phyloP scores from a whole-genome alignment of 2,888 invertebrate genomes.

The Patella pellucida region DNA sequence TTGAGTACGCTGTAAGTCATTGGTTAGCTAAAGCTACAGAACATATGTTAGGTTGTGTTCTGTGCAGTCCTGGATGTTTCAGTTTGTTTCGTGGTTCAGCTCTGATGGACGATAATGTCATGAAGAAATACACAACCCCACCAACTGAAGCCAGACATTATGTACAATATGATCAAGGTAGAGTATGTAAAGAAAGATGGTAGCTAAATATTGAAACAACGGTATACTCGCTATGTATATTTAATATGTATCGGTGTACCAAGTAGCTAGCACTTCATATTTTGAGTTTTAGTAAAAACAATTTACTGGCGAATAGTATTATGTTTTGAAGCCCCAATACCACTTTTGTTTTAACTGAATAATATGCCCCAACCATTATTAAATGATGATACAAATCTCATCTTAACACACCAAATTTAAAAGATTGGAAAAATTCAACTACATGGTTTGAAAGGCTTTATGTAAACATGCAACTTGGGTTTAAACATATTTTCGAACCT shows the following conservation, averaged over 20 bases:
- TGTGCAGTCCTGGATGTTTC: slow-evolving; percentile 63
- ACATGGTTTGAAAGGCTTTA: too few relatives aligned
- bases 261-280: background rate
- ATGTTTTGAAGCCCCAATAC: too few relatives aligned
- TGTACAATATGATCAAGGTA: slow-evolving; percentile 62
- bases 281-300: too few relatives aligned
- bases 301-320: too few relatives aligned
- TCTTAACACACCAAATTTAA: too few relatives aligned
- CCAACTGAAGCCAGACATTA: slow-evolving; percentile 50
- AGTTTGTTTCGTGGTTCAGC: slow-evolving; percentile 57
- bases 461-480: too few relatives aligned
- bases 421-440: too few relatives aligned
- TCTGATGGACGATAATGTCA: slow-evolving; percentile 62
- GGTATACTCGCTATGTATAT: background rate
- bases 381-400: too few relatives aligned
- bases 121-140: slow-evolving; percentile 49
- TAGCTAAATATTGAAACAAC: background rate
- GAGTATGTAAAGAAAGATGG: background rate
- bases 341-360: too few relatives aligned
- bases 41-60: slow-evolving; percentile 78
- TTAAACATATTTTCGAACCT: too few relatives aligned
- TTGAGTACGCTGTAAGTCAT: slow-evolving; percentile 92
- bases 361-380: too few relatives aligned
- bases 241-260: background rate
- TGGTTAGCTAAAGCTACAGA: slow-evolving; percentile 94